Base-by-base conservation (phyloP, 2,888 invertebrate genomes). In the Agriopis marginaria region DNA sequence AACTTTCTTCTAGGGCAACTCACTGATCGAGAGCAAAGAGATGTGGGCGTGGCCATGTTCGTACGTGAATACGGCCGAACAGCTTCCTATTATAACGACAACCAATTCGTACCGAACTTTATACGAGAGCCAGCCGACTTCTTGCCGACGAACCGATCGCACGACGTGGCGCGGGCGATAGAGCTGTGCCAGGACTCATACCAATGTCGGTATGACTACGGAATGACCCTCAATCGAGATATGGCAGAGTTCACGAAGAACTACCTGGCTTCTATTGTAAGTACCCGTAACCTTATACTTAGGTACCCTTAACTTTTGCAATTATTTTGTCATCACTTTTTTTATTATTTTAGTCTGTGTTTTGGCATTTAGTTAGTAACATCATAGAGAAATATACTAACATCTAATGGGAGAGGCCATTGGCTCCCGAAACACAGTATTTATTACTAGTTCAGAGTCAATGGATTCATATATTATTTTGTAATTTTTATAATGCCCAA, bases 171-270 rank as follows among this genome's bases (percentile, higher is more conserved):
- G 0, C 91, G 95, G 59, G 97, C 97, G 0, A 90, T 95, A 56
- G 96, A 96, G 61, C 89, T 97, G 11, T 98, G 98, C 80, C 97
- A 97, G 59, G 96, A 97, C 64, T 96, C 97, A 0, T 97, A 97
- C 86, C 98, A 98, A 82, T 99, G 99, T 87, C 95, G 96, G 78
- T 99, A 97, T 82, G 99, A 99, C 85, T 99, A 97, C 83, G 96
- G 97, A 0, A 96, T 98, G 95, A 97, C 97, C 0, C 90, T 98
- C 2, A 97, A 97, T 86, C 94, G 97, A 75, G 98, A 98, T 77
- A 95, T 98, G 94, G 98, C 98, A 0, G 97, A 97, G 82, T 97
- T 97, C 80, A 97, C 98, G 0, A 97, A 97, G 85, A 97, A 97
- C 82, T 98, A 98, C 85, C 96, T 97, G 80, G 95, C 97, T 74